Evolutionary conservation across 2,113 vertebrate genomes (phyloP), one percentile per base, ranked within the genome.

Genomic region (Acrocephalus kingi): DNA sequence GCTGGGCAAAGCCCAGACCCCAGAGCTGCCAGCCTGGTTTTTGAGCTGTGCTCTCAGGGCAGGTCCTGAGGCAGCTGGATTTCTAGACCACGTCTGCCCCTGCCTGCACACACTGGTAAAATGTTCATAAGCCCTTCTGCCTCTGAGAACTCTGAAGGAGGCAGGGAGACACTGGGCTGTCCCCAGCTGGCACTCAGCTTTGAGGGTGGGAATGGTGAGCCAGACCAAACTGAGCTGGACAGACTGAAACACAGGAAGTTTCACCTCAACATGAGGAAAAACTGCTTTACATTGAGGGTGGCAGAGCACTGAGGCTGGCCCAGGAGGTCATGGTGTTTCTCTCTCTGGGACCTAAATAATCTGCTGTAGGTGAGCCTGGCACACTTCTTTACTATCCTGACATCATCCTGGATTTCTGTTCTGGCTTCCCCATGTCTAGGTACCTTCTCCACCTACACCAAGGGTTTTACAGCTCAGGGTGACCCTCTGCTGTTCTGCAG

Each of bases 161-260:
- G 45, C n/a, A 86, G 19, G 45, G 43, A 77, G 55, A 8, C 9
- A 0, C 45, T 30, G 73, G 15, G 17, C 31, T 58, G 31, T 54
- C 25, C 49, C 63, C 45, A 33, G 14, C 69, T 41, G 64, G 59
- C 28, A 58, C 9, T 35, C 83, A 62, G 31, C 46, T 25, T 0
- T 13, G 25, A 52, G 27, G 52, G 8, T 54, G 45, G 82, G 41
- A 33, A 21, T 0, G 0, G 27, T 23, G 43, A 64, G 15, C 41
- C 49, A n/a, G n/a, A 41, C 19, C 35, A 22, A 30, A 35, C 5
- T 6, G 39, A 78, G 64, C 33, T 69, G 55, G 22, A 33, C 46
- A 62, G 46, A 20, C 19, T 28, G 16, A 71, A 62, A 62, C 12
- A 54, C 48, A 11, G 7, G 9, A 45, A 39, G 3, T 41, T 62